Evolutionary conservation across 2,113 vertebrate species (phyloP).

Genomic region (Triplophysa dalaica): DNA sequence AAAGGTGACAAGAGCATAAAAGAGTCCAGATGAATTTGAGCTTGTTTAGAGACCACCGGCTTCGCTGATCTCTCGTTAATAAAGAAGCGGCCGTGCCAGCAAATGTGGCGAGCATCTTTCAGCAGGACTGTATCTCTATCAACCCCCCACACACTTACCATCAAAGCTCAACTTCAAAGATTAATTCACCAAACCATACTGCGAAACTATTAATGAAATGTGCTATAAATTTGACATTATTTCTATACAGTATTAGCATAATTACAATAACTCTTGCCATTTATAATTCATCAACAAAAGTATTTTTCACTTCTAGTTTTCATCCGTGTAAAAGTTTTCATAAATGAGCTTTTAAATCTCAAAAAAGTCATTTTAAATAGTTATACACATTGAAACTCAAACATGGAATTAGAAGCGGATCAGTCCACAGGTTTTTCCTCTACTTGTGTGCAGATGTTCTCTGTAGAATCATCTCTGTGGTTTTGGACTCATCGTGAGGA

Average conservation of each 20-base stretch:
- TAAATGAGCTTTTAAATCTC: background rate
- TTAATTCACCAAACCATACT: no score
- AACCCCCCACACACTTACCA: background rate
- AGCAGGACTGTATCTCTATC: background rate
- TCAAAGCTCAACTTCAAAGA: no score
- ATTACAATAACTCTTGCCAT: no score
- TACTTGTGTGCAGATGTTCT: conserved; percentile 1
- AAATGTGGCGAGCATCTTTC: conserved; percentile 66
- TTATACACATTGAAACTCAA: background rate
- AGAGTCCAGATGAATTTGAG: conserved; percentile 70
- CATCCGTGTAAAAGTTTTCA: background rate
- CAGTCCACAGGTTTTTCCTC: background rate
- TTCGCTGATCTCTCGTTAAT: conserved; percentile 63
- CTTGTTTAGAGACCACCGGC: conserved; percentile 62
- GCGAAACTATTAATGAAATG: no score
- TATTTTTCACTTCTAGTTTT: no score
- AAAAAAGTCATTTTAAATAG: background rate
- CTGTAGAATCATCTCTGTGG: background rate
- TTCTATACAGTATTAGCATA: no score
- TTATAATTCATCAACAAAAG: no score
- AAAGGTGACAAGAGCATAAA: conserved; percentile 78
- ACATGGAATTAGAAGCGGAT: background rate
- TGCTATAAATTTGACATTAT: no score
- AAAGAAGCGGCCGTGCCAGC: conserved; percentile 60
- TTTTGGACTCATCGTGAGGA: background rate